Base-by-base conservation (phyloP, 2,888 invertebrate species). In the Nineta flava region DNA sequence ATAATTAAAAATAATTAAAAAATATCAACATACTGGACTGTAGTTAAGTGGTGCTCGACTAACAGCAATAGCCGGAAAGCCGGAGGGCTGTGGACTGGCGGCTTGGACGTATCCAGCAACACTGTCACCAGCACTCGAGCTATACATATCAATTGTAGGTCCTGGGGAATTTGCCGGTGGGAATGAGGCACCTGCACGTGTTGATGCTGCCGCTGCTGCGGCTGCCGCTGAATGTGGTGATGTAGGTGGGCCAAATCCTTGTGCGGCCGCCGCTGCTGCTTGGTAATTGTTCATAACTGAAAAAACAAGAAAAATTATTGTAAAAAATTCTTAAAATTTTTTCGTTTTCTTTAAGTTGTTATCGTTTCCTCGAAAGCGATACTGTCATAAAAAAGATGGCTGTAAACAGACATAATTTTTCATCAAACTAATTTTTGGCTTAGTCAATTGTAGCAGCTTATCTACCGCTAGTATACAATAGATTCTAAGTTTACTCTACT, bases 241-340 rank as follows among this genome's bases (percentile, higher is more conserved):
- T 58, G 86, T 85, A 54, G 87, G 87, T 53, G 87, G 87, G 34
- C 83, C 84, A 63, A 81, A 84, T 51, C 83, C 83, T 60, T 83
- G 82, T 55, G 86, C 87, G 57, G 79, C 79, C 55, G 76, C 77
- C 55, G 81, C 81, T 57, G 79, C 78, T 51, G 87, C 87, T 66
- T 87, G 87, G 72, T 93, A 93, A 78, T 91, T 93, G 77, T 90
- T 91, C 87, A 94, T 92, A 73, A 94, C 93, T 90, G 84, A 58
- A 40, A 44, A 26, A 13, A 44, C 44, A 44, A 44, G 10, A 21
- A 13, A 2, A 19, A 17, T 43, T 43, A 12, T 16, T 43, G 43
- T 43, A 16, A 17, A 15, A 9, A 45, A 15, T 3, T 13, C n/a
- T 31, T 31, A n/a, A 2, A 7, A 46, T 26, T 2, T 3, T n/a